Base-by-base conservation (phyloP, 2,888 invertebrate species). In the Polyommatus icarus region DNA sequence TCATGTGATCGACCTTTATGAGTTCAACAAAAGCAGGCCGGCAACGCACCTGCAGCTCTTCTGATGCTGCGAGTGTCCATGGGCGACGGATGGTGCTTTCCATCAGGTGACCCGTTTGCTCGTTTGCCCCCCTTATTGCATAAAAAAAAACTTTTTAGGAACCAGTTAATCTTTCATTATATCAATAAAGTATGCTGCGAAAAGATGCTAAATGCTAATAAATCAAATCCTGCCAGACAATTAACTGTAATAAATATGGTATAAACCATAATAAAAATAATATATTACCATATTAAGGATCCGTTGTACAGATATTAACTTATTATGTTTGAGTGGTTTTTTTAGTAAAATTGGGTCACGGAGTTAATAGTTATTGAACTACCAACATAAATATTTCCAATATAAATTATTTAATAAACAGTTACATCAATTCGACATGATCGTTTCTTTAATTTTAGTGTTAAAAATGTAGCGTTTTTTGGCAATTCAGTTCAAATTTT, bases 101-200 rank as follows among this genome's bases (percentile, higher is more conserved):
- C 24, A 24, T 24, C 24, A 24, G 24, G 24, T 24, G 24, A 24
- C 24, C 24, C 24, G 24, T 24, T 24, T 24, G 24, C 24, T 24
- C 24, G 24, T 24, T 24, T 24, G 24, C 24, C 24, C 24, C 1
- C 24, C 24, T 24, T 24, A 24, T 24, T 24, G 24, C 24, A 24
- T 24, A 24, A 24, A 24, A 24, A 24, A 24, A 24, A 71, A 36
- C 71, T 71, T 71, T 36, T 32, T 36, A 71, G 18, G 8, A 71
- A 71, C 18, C 71, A 71, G 71, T 71, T 71, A n/a, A 71, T n/a
- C n/a, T n/a, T n/a, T n/a, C n/a, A 36, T 71, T 32, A 32, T 32
- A 71, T 32, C 18, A 32, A 71, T 61, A 71, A 71, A 71, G 8
- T 36, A 36, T 71, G 32, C 15, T 29, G 32, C 29, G 2, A 71